These are phyloP conservation scores for Aspidoscelis tigris DNA, from an alignment of 2,113 vertebrate species.

Conservation along the genomic window DNA sequence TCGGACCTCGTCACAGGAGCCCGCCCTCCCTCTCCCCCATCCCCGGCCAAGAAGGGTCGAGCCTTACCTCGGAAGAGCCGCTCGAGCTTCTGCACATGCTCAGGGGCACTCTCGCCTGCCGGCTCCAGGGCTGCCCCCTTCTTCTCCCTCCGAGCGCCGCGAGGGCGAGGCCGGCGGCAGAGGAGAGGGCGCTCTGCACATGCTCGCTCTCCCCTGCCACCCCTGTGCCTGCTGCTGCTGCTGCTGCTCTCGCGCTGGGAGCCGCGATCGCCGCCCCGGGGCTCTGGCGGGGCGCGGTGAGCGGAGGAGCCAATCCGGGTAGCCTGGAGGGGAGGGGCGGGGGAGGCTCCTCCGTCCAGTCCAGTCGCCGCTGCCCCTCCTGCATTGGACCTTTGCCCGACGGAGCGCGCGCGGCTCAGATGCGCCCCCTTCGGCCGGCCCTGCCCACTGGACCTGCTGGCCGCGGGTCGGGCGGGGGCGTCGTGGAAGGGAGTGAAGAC, in stretches of 20 bases:
- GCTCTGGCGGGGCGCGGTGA: not conserved
- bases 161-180: not conserved
- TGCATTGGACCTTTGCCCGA: too few species aligned
- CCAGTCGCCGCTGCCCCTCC: not conserved
- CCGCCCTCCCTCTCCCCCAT: too few species aligned
- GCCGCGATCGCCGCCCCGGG: not conserved
- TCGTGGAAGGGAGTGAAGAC: too few species aligned
- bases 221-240: not conserved
- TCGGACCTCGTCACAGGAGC: too few species aligned
- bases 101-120: not conserved
- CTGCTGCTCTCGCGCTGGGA: not conserved
- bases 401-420: too few species aligned
- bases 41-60: too few species aligned
- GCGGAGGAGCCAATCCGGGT: not conserved
- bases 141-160: not conserved
- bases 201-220: not conserved
- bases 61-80: not conserved
- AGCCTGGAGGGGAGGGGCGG: not conserved
- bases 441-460: too few species aligned
- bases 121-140: not conserved
- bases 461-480: too few species aligned
- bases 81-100: not conserved
- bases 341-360: not conserved
- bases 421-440: too few species aligned
- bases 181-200: not conserved